Percentiles rank a stretch among this genome's conserved stretches.
These are phyloP conservation scores for Plebejus anna DNA, from an alignment of 2,888 invertebrate species.

Conservation along the genomic window DNA sequence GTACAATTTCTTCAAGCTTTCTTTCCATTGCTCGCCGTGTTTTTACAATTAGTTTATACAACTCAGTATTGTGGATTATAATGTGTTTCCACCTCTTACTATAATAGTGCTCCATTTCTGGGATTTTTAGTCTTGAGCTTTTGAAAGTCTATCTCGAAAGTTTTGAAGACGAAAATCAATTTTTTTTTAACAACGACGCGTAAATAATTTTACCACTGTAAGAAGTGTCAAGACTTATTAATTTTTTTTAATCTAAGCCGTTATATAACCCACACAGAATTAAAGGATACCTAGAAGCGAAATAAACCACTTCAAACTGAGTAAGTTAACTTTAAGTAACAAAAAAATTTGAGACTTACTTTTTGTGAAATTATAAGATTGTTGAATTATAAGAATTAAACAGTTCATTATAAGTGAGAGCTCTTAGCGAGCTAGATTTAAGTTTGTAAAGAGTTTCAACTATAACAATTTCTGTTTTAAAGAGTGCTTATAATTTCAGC, in stretches of 20 bases:
- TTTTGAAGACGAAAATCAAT: too few relatives aligned
- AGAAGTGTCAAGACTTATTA: too few relatives aligned
- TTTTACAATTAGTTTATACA: conserved; percentile 28
- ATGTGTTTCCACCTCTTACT: neutral
- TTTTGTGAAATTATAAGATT: neutral
- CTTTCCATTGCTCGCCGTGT: conserved; percentile 26
- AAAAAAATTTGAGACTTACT: neutral
- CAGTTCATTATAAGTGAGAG: conserved; percentile 20
- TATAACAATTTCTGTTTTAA: conserved; percentile 11
- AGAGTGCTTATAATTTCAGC: conserved; percentile 1
- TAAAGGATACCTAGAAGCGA: too few relatives aligned
- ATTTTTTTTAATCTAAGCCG: too few relatives aligned
- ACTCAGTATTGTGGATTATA: conserved; percentile 6
- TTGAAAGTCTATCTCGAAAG: too few relatives aligned
- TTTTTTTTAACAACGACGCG: too few relatives aligned
- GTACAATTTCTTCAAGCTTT: conserved; percentile 24
- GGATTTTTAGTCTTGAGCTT: too few relatives aligned
- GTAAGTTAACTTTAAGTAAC: neutral
- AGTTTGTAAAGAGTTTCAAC: conserved; percentile 16
- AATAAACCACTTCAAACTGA: neutral
- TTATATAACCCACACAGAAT: too few relatives aligned
- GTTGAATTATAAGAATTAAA: conserved; percentile 22
- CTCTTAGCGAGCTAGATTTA: conserved; percentile 18
- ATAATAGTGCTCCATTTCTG: too few relatives aligned
- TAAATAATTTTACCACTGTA: too few relatives aligned